Conservation (phyloP, 2,797 vertebrate genomes). For the Alosa sapidissima region DNA sequence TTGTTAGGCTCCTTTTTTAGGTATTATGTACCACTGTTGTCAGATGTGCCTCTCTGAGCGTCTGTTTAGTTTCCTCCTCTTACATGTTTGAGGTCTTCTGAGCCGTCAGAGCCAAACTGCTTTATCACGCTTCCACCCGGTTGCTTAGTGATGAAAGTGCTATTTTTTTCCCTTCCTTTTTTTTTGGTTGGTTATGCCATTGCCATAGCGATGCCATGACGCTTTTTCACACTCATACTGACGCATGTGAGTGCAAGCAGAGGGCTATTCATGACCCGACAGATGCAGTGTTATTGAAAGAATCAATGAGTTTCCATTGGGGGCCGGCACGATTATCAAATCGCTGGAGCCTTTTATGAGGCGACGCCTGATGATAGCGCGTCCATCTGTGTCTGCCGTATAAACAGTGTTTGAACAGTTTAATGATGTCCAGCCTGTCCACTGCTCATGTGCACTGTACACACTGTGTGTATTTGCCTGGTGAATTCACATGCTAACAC, state of each 20-base stretch:
- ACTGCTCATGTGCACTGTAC: not conserved
- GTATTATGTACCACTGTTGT: not conserved
- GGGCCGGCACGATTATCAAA: not conserved
- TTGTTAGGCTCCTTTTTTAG: not conserved
- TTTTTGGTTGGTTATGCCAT: not conserved
- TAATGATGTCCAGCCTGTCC: not conserved
- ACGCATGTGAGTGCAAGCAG: not conserved
- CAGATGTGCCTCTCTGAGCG: not conserved
- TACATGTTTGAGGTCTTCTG: not conserved
- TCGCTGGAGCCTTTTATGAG: not conserved
- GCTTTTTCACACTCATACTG: not conserved
- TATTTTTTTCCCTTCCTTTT: not conserved
- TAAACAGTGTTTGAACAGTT: constrained; percentile 14
- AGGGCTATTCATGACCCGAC: not conserved
- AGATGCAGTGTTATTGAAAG: not conserved
- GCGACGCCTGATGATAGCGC: not conserved
- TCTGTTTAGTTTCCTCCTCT: not conserved
- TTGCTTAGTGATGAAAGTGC: not conserved
- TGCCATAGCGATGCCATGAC: not conserved
- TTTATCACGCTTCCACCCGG: not conserved
- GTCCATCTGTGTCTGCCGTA: not conserved
- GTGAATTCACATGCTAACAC: not conserved
- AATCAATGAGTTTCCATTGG: not conserved
- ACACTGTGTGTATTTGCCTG: not conserved
- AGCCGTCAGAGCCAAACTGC: not conserved